phyloP scores from a whole-genome alignment of 2,888 invertebrate genomes.

The Tetrapedia diversipes region DNA sequence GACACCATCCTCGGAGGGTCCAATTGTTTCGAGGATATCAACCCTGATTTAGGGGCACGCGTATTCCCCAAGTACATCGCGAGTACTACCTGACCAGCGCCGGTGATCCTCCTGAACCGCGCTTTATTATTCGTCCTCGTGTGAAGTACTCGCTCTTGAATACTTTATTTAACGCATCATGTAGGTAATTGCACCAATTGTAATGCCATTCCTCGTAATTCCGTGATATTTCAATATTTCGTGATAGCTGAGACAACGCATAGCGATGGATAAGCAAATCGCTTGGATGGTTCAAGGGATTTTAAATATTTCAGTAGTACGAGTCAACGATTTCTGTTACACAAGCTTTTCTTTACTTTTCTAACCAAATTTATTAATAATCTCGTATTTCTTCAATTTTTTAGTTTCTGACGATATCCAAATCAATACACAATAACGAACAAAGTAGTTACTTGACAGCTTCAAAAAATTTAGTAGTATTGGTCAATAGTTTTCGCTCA shows the following conservation, averaged over 20 bases:
- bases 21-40: conserved; percentile 82
- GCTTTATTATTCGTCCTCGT: neutral
- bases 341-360: too few species aligned
- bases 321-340: neutral
- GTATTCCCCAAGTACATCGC: conserved; percentile 73
- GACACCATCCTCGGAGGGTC: conserved; percentile 76
- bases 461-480: neutral
- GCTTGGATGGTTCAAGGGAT: too few species aligned
- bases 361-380: too few species aligned
- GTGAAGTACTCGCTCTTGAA: conserved; percentile 7
- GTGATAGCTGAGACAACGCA: too few species aligned
- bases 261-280: too few species aligned
- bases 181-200: too few species aligned
- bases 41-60: conserved; percentile 80
- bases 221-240: too few species aligned
- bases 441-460: neutral
- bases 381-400: too few species aligned
- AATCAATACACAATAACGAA: too few species aligned
- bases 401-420: too few species aligned
- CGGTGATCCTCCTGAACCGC: conserved; percentile 62
- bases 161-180: neutral
- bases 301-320: neutral
- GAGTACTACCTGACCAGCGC: conserved; percentile 69
- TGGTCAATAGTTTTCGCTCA: neutral
- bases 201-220: too few species aligned